A percentile compares a stretch with the other conserved stretches of the same genome.
These are phyloP conservation scores for Bactericera cockerelli DNA, from an alignment of 1,140 invertebrate species.

Conservation along the genomic window DNA sequence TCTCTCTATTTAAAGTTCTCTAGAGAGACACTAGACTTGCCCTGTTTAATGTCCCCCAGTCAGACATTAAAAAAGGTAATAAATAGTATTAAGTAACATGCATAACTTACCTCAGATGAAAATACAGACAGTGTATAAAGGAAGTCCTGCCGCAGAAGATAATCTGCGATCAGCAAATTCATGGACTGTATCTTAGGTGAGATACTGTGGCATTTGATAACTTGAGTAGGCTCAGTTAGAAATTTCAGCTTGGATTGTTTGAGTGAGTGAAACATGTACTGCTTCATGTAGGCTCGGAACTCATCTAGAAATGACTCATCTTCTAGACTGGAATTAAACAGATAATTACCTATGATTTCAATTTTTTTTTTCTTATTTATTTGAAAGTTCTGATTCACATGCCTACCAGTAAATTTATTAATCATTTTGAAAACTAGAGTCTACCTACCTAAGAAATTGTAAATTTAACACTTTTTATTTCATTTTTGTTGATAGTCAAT, in stretches of 20 bases:
- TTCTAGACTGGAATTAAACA: neutral
- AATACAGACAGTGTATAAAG: slow-evolving; percentile 2
- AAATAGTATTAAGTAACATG: too few species aligned
- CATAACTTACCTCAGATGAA: slow-evolving; percentile 5
- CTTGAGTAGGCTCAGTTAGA: neutral
- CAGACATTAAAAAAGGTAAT: too few species aligned
- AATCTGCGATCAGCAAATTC: slow-evolving; percentile 1
- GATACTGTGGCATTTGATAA: neutral
- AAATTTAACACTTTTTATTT: too few species aligned
- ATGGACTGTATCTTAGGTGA: neutral
- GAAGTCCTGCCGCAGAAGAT: neutral
- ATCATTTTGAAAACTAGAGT: too few species aligned
- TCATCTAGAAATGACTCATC: slow-evolving; percentile 2
- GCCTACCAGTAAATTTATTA: too few species aligned
- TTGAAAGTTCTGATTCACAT: too few species aligned
- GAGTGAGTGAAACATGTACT: neutral
- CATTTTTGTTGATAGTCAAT: too few species aligned
- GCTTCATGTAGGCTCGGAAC: neutral
- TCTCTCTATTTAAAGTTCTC: too few species aligned
- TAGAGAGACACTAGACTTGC: too few species aligned
- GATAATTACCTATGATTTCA: neutral
- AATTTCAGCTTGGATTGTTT: neutral
- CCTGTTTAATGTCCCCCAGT: too few species aligned
- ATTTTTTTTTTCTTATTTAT: too few species aligned
- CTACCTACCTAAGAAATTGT: too few species aligned